phyloP scores from a whole-genome alignment of 2,113 vertebrate species.

The Arizona elegans region DNA sequence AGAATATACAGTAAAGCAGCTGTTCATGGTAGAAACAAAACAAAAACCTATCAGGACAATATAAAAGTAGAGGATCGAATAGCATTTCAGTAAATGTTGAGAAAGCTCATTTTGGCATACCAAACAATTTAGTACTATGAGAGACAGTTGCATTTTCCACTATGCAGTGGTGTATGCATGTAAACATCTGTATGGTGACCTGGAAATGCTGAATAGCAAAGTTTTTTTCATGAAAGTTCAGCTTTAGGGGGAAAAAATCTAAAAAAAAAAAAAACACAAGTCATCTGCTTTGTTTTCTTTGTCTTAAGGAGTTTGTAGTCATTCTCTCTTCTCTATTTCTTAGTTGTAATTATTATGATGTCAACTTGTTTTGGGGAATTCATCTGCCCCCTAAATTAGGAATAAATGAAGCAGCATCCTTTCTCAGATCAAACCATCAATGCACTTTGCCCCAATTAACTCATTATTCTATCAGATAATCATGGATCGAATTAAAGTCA shows the following conservation, averaged over 20 bases:
- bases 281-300: not conserved
- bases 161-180: slow-evolving; percentile 54
- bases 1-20: not conserved
- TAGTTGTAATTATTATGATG: not conserved
- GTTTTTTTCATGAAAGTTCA: slow-evolving; percentile 46
- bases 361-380: not conserved
- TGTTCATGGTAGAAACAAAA: slow-evolving; percentile 1
- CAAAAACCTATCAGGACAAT: not conserved
- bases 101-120: slow-evolving; percentile 37
- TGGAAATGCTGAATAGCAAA: slow-evolving; percentile 32
- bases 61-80: not conserved
- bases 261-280: slow-evolving; percentile 35
- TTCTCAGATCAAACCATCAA: not conserved
- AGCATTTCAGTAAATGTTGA: slow-evolving; percentile 12
- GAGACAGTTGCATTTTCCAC: slow-evolving; percentile 57
- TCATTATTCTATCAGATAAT: not conserved
- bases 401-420: not conserved
- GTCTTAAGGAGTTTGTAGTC: not conserved
- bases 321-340: not conserved
- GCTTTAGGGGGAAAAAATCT: slow-evolving; percentile 2
- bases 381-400: not conserved
- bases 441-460: not conserved
- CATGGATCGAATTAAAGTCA: not conserved
- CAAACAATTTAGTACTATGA: slow-evolving; percentile 46
- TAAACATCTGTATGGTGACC: slow-evolving; percentile 61